These are phyloP conservation scores for Botia almorhae DNA, from an alignment of 2,797 vertebrate species.

Conservation along the genomic window DNA sequence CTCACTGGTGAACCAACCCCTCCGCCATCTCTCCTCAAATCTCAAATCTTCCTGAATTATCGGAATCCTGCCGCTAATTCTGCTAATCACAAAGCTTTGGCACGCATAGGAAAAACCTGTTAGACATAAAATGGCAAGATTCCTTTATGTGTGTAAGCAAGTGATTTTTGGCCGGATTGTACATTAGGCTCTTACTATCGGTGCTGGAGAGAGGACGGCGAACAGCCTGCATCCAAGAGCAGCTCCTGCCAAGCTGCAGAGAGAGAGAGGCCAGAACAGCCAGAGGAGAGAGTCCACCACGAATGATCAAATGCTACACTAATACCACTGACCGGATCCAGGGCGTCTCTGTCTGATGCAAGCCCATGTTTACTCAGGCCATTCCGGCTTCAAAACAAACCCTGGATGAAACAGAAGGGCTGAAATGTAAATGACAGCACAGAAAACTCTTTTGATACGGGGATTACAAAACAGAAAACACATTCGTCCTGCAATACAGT, in stretches of 20 bases:
- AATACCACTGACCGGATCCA: constrained; percentile 54
- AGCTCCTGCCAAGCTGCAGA: constrained; percentile 43
- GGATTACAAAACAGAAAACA: neutral
- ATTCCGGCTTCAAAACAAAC: constrained; percentile 26
- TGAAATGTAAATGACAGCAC: constrained; percentile 22
- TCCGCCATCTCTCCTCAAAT: constrained; percentile 41
- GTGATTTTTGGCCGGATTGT: constrained; percentile 37
- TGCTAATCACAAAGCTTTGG: constrained; percentile 55
- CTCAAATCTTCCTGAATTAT: constrained; percentile 47
- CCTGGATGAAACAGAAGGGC: constrained; percentile 1
- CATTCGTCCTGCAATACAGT: neutral
- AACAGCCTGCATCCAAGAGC: constrained; percentile 18
- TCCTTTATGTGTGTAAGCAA: constrained; percentile 32
- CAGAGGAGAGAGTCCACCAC: constrained; percentile 51
- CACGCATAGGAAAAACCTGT: constrained; percentile 43
- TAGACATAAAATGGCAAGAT: constrained; percentile 34
- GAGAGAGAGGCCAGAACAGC: constrained; percentile 46
- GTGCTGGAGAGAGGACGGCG: constrained; percentile 31
- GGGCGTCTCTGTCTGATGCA: constrained; percentile 52
- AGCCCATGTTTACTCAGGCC: constrained; percentile 35
- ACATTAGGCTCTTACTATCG: constrained; percentile 24
- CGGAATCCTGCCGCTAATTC: constrained; percentile 49
- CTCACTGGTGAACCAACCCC: neutral
- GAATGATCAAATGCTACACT: constrained; percentile 57
- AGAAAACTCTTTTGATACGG: neutral